phyloP scores from a whole-genome alignment of 2,113 vertebrate genomes.

The Trichomycterus rosablanca region DNA sequence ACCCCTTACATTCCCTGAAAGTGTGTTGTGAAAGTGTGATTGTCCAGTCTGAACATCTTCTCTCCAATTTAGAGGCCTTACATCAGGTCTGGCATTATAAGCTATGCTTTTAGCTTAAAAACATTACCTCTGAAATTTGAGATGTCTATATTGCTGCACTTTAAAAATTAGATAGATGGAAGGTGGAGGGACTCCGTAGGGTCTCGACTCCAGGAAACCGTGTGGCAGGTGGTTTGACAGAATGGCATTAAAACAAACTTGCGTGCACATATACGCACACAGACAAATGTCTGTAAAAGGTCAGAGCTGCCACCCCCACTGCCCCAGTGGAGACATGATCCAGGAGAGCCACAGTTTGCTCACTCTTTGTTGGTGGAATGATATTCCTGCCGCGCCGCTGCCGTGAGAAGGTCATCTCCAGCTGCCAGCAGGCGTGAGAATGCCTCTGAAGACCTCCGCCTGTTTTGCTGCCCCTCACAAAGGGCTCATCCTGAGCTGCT shows the following conservation, averaged over 20 bases:
- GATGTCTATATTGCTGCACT: background rate
- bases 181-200: slow-evolving; percentile 9
- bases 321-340: slow-evolving; percentile 37
- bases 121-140: slow-evolving; percentile 24
- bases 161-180: slow-evolving; percentile 28
- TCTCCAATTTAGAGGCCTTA: too few species aligned
- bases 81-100: too few species aligned
- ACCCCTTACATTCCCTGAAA: too few species aligned
- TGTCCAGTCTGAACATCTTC: too few species aligned
- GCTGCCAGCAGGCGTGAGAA: slow-evolving; percentile 50
- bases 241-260: slow-evolving; percentile 26
- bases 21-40: too few species aligned
- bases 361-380: slow-evolving; percentile 31
- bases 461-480: slow-evolving; percentile 41
- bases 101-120: background rate
- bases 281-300: slow-evolving; percentile 45
- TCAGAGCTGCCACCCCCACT: slow-evolving; percentile 48
- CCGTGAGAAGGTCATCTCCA: slow-evolving; percentile 60
- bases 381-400: slow-evolving; percentile 40
- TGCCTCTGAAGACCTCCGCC: slow-evolving; percentile 36
- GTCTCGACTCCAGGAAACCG: slow-evolving; percentile 25
- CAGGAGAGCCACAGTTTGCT: slow-evolving; percentile 26
- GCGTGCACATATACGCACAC: slow-evolving; percentile 20
- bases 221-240: slow-evolving; percentile 38
- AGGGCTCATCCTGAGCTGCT: slow-evolving; percentile 52